Evolutionary conservation across 2,113 vertebrate genomes (phyloP), one percentile per base, ranked within the genome.

Genomic region (Pimephales promelas): DNA sequence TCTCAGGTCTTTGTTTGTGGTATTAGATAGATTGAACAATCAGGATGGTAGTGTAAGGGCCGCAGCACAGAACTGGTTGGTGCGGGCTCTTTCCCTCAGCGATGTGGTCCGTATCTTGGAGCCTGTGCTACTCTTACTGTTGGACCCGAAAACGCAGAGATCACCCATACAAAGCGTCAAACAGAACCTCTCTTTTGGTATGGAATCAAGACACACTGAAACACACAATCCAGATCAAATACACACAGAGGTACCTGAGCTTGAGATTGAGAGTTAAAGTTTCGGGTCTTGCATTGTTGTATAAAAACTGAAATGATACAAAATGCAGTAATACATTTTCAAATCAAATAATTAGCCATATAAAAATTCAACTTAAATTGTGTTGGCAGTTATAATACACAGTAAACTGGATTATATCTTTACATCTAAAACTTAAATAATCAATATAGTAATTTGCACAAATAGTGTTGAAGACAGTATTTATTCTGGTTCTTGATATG

Each of bases 81-180:
- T 96, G 47, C 93, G 97, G 24, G 97, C 97, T 0, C 94, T 99
- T 56, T 98, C 97, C 22, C 95, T 99, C 0, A 94, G 93, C 1
- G 98, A 99, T 0, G 96, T 97, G 71, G 94, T 96, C 0, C 95
- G 98, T 14, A 97, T 99, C 87, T 93, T 99, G n/a, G 98, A 99
- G 87, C 97, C 98, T 0, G 91, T 97, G 79, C 94, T 99, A n/a
- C 92, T 99, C 83, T 90, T 99, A 28, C 92, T 99, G 86, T 96
- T 99, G 79, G 96, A 99, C 85, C 97, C 98, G 0, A 95, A 94
- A 84, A 98, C 98, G 6, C 97, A 97, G 88, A 93, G 96, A 85
- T 95, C 95, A 43, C 94, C 96, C 84, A 95, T 99, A 83, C 92
- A 95, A 89, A 96, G 89, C 88, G 82, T 97, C 89, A 96, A 94